A percentile compares a stretch with the other conserved stretches of the same genome.
Evolutionary conservation across 2,888 invertebrate species (phyloP).

Genomic region (Cynaeus angustus): DNA sequence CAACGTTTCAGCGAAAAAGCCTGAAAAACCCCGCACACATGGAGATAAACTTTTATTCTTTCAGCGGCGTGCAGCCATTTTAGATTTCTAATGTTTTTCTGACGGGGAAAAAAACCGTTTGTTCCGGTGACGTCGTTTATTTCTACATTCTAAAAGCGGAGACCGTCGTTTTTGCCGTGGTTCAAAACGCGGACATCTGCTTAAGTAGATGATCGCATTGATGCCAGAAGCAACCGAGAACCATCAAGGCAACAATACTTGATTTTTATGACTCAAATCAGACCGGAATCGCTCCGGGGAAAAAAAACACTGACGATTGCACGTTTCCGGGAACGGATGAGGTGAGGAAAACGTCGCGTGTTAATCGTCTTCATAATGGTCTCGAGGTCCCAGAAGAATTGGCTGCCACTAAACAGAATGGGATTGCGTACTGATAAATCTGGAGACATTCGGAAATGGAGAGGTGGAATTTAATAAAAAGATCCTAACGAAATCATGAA

Average conservation of each 20-base stretch:
- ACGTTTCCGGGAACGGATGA: constrained; percentile 36
- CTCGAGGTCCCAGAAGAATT: constrained; percentile 9
- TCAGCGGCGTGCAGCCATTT: constrained; percentile 18
- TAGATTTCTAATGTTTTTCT: constrained; percentile 34
- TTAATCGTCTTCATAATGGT: constrained; percentile 30
- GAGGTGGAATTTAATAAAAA: constrained; percentile 25
- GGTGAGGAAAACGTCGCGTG: constrained; percentile 43
- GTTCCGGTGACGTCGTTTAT: constrained; percentile 17
- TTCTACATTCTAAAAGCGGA: constrained; percentile 25
- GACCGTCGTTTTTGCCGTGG: constrained; percentile 15
- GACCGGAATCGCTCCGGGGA: constrained; percentile 30
- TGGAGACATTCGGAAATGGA: constrained; percentile 8
- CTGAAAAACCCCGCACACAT: constrained; percentile 26
- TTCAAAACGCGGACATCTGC: constrained; percentile 33
- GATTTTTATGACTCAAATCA: constrained; percentile 36
- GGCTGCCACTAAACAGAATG: constrained; percentile 6
- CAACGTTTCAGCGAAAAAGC: constrained; percentile 24
- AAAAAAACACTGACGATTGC: constrained; percentile 34
- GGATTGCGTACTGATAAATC: constrained; percentile 22
- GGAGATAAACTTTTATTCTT: constrained; percentile 30
- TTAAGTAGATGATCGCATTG: constrained; percentile 29
- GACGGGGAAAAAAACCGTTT: constrained; percentile 13
- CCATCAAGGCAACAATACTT: constrained; percentile 30
- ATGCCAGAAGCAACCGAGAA: constrained; percentile 10
- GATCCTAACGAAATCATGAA: constrained; percentile 2